phyloP scores from a whole-genome alignment of 2,888 invertebrate species.

The Cephus nigrinus region DNA sequence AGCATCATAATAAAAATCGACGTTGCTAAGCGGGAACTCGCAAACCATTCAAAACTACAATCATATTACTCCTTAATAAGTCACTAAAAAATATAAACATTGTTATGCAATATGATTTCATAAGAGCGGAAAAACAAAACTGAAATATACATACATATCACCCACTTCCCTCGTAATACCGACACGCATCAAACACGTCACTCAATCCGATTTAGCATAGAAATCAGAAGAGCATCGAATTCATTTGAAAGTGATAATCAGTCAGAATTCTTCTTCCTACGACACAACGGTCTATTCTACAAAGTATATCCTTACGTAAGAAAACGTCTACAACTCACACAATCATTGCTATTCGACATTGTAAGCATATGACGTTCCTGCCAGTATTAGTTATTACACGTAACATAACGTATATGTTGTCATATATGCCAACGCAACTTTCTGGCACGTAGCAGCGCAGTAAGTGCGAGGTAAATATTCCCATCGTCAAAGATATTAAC shows the following conservation, averaged over 20 bases:
- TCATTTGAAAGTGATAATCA: not conserved
- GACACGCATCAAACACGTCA: not conserved
- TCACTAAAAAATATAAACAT: not conserved
- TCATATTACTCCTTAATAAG: not conserved
- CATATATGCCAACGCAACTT: not conserved
- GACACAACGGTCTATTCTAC: not conserved
- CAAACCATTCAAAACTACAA: not conserved
- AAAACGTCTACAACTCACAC: not conserved
- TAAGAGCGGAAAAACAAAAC: not conserved
- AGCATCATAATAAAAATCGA: not conserved
- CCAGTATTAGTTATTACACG: not conserved
- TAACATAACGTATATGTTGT: not conserved
- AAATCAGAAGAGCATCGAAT: not conserved
- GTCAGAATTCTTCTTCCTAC: not conserved
- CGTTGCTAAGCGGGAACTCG: not conserved
- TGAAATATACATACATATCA: not conserved
- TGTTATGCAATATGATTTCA: not conserved
- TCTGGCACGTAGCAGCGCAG: not conserved
- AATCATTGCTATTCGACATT: not conserved
- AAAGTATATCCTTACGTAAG: not conserved
- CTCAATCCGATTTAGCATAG: not conserved
- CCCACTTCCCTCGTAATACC: not conserved
- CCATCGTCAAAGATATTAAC: not conserved
- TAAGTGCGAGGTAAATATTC: constrained; percentile 7
- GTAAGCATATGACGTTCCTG: not conserved